Conservation (phyloP, 2,888 invertebrate species). For the Eustalomyia histrio region DNA sequence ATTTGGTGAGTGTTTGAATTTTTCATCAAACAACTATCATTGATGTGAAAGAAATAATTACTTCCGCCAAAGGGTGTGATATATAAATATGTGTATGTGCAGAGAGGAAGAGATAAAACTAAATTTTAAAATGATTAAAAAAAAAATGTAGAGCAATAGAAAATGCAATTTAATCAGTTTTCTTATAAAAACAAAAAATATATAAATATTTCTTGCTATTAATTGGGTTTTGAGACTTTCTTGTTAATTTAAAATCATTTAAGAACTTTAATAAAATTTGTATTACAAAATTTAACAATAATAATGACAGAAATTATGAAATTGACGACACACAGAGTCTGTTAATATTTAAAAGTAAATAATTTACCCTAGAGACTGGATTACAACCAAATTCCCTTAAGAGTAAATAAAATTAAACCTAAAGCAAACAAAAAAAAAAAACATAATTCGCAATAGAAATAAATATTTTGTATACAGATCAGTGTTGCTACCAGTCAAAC, state of each 20-base stretch:
- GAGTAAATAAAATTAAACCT: constrained; percentile 7
- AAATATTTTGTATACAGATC: neutral
- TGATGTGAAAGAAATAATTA: constrained; percentile 62
- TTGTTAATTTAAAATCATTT: too few species aligned
- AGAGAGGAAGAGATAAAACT: constrained; percentile 17
- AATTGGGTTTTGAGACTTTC: too few species aligned
- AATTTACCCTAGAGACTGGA: neutral
- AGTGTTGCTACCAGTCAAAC: too few species aligned
- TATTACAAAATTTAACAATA: too few species aligned
- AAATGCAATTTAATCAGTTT: neutral
- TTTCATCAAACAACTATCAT: constrained; percentile 51
- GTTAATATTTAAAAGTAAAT: too few species aligned
- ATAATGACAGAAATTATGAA: too few species aligned
- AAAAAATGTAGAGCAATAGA: neutral
- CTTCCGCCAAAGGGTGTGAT: constrained; percentile 33
- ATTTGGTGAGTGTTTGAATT: constrained; percentile 55
- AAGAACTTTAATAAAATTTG: neutral
- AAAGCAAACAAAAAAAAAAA: constrained; percentile 20
- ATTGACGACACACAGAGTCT: too few species aligned
- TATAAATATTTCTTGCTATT: too few species aligned
- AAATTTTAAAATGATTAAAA: constrained; percentile 37
- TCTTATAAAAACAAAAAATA: neutral
- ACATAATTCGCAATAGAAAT: constrained; percentile 10
- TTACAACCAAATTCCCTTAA: neutral
- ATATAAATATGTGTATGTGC: neutral